Conservation (phyloP, 2,888 invertebrate species). For the Xanthia togata region DNA sequence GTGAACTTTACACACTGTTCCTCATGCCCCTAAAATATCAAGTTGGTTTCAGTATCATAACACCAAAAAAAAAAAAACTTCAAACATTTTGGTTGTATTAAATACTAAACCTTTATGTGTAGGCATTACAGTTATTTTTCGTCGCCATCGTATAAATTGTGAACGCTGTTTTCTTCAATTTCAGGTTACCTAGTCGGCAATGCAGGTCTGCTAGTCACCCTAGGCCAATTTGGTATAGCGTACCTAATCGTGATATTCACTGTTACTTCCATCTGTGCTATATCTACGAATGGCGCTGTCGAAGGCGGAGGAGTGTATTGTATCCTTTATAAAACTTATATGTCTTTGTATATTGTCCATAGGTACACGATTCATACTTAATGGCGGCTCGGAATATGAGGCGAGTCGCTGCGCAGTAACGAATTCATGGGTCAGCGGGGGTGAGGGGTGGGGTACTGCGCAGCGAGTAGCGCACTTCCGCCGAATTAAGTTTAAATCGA, state of each 20-base stretch:
- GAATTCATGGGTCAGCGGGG: too few species aligned
- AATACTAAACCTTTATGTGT: slow-evolving; percentile 5
- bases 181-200: slow-evolving; percentile 99
- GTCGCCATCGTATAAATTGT: not conserved
- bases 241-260: slow-evolving; percentile 99
- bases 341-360: not conserved
- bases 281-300: slow-evolving; percentile 99
- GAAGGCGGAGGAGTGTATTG: slow-evolving; percentile 99
- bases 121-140: not conserved
- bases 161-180: slow-evolving; percentile 70
- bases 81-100: too few species aligned
- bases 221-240: slow-evolving; percentile 97
- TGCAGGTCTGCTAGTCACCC: slow-evolving; percentile 96
- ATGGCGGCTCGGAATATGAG: too few species aligned
- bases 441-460: too few species aligned
- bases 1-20: too few species aligned
- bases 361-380: too few species aligned
- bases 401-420: too few species aligned
- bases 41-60: not conserved
- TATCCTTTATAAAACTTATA: slow-evolving; percentile 92
- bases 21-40: too few species aligned
- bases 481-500: too few species aligned
- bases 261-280: slow-evolving; percentile 99
- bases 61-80: too few species aligned
- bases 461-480: too few species aligned